Percentiles rank a stretch among this genome's conserved stretches.
Conservation (phyloP, 1,140 invertebrate species). For the Aphaenogaster floridana region DNA sequence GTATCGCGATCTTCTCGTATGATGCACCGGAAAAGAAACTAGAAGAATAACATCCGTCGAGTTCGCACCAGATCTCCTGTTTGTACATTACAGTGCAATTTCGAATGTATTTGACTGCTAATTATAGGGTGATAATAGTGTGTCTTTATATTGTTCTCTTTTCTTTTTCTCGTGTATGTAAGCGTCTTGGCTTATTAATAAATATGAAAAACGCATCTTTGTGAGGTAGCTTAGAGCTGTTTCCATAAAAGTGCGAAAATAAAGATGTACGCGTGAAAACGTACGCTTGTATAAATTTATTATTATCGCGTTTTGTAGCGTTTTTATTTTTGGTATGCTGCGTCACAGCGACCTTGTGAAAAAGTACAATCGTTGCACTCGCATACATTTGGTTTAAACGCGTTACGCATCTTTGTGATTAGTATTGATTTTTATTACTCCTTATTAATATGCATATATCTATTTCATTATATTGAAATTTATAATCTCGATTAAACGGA, state of each 20-base stretch:
- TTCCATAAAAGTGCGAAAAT: slow-evolving; percentile 62
- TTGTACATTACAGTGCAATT: slow-evolving; percentile 77
- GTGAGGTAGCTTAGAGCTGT: slow-evolving; percentile 63
- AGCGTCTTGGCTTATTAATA: slow-evolving; percentile 67
- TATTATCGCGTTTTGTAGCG: slow-evolving; percentile 55
- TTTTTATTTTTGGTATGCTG: slow-evolving; percentile 72
- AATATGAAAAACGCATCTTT: slow-evolving; percentile 69
- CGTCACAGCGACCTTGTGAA: slow-evolving; percentile 46
- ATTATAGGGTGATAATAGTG: slow-evolving; percentile 63
- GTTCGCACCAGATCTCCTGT: slow-evolving; percentile 69
- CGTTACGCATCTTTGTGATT: slow-evolving; percentile 63
- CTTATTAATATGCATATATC: slow-evolving; percentile 50
- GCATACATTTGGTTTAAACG: slow-evolving; percentile 60
- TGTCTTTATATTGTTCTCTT: slow-evolving; percentile 26
- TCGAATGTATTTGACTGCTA: slow-evolving; percentile 72
- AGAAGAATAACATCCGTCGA: slow-evolving; percentile 70
- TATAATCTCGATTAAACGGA: slow-evolving; percentile 23
- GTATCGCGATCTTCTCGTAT: slow-evolving; percentile 48
- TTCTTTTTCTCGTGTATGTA: slow-evolving; percentile 64
- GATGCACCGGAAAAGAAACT: slow-evolving; percentile 66
- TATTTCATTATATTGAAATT: slow-evolving; percentile 31
- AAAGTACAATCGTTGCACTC: slow-evolving; percentile 49
- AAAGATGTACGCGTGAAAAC: slow-evolving; percentile 68
- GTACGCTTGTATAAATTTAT: slow-evolving; percentile 69
- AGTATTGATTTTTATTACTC: slow-evolving; percentile 65